Evolutionary conservation across 2,797 vertebrate species (phyloP).

Genomic region (Myripristis murdjan): DNA sequence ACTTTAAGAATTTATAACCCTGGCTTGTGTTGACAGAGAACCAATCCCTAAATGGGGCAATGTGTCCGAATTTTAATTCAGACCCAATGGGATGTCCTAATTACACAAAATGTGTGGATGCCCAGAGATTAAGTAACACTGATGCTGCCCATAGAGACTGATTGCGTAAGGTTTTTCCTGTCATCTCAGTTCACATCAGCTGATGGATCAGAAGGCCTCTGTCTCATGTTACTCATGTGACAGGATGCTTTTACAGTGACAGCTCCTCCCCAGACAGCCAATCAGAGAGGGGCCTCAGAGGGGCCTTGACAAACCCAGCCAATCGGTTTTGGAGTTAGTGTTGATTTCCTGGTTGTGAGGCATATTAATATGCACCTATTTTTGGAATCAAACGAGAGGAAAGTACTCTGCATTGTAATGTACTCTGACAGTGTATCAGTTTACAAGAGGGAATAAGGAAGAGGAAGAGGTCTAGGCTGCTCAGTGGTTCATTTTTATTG

Average conservation of each 20-base stretch:
- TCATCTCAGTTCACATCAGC: conserved; percentile 41
- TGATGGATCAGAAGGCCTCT: conserved; percentile 36
- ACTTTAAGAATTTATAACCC: neutral
- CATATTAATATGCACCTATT: conserved; percentile 40
- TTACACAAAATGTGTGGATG: conserved; percentile 40
- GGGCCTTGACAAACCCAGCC: conserved; percentile 49
- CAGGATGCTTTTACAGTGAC: conserved; percentile 62
- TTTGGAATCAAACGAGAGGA: conserved; percentile 30
- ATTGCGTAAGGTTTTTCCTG: conserved; percentile 44
- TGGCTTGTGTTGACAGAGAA: neutral
- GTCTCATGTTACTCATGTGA: conserved; percentile 57
- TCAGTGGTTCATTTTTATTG: neutral
- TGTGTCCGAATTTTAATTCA: conserved; percentile 34
- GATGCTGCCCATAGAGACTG: conserved; percentile 13
- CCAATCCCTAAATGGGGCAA: conserved; percentile 22
- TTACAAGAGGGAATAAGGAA: neutral
- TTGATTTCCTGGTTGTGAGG: conserved; percentile 47
- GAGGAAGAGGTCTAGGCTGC: neutral
- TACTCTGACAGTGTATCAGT: neutral
- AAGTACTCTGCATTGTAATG: conserved; percentile 18
- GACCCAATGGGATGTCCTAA: conserved; percentile 27
- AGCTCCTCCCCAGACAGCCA: conserved; percentile 55
- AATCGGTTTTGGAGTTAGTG: conserved; percentile 43
- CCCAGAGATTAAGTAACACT: conserved; percentile 29
- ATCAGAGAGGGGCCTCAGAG: conserved; percentile 53